A percentile compares a stretch with the other conserved stretches of the same genome.
These are phyloP conservation scores for Lymantria monacha DNA, from an alignment of 2,888 invertebrate species.

Conservation along the genomic window DNA sequence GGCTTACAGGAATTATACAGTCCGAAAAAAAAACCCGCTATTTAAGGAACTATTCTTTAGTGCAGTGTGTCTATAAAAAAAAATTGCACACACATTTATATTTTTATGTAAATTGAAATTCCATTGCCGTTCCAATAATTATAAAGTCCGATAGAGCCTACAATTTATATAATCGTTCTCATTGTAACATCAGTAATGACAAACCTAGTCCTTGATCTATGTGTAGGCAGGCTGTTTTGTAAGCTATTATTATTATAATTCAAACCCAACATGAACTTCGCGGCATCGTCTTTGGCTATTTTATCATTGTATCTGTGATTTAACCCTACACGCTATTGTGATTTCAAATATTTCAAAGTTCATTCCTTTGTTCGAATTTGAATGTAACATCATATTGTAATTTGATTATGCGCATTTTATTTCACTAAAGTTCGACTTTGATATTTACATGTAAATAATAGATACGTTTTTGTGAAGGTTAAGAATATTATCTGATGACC, in stretches of 20 bases:
- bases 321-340: constrained; percentile 38
- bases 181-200: constrained; percentile 58
- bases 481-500: constrained; percentile 27
- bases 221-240: constrained; percentile 60
- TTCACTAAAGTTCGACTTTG: constrained; percentile 21
- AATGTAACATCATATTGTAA: constrained; percentile 20
- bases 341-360: constrained; percentile 35
- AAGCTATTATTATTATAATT: constrained; percentile 61
- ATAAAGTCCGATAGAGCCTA: constrained; percentile 30
- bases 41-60: too few relatives aligned
- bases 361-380: constrained; percentile 34
- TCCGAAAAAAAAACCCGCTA: too few relatives aligned
- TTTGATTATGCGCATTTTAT: constrained; percentile 13
- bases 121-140: neutral
- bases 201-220: constrained; percentile 74
- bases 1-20: too few relatives aligned
- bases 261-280: constrained; percentile 56
- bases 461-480: constrained; percentile 24
- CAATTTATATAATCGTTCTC: constrained; percentile 55
- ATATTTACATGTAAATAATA: constrained; percentile 12
- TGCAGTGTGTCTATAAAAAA: too few relatives aligned
- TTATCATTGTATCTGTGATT: constrained; percentile 37
- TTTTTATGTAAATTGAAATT: neutral
- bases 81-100: too few relatives aligned
- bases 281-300: constrained; percentile 48